phyloP scores from a whole-genome alignment of 2,888 invertebrate species.

The Alloplasta piceator region DNA sequence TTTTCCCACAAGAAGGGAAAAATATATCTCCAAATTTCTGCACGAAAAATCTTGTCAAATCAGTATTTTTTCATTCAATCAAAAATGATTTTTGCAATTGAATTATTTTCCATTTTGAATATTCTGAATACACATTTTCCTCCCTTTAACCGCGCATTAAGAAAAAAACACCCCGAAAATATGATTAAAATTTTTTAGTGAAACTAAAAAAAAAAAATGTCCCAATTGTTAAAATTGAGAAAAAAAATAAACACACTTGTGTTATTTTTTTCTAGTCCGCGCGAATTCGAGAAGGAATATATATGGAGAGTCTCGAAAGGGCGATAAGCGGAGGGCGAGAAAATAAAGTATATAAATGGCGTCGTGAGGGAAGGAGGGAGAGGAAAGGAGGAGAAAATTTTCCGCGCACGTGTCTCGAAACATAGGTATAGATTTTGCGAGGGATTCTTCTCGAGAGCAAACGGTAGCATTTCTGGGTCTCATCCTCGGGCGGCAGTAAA shows the following conservation, averaged over 20 bases:
- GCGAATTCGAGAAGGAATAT: slow-evolving; percentile 29
- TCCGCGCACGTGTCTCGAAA: slow-evolving; percentile 52
- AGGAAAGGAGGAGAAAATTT: slow-evolving; percentile 15
- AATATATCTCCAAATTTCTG: too few species aligned
- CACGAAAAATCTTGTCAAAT: too few species aligned
- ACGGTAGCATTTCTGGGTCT: slow-evolving; percentile 59
- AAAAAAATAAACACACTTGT: neutral
- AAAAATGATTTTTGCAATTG: too few species aligned
- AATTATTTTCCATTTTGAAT: neutral
- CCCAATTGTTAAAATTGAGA: neutral
- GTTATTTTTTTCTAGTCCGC: neutral
- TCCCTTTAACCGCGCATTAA: too few species aligned
- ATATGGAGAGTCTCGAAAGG: slow-evolving; percentile 22
- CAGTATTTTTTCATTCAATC: too few species aligned
- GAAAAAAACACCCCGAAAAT: neutral
- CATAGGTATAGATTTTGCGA: slow-evolving; percentile 22
- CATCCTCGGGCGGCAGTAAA: slow-evolving; percentile 61
- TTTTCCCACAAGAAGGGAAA: too few species aligned
- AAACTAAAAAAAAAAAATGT: slow-evolving; percentile 1
- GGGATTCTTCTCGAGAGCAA: slow-evolving; percentile 42
- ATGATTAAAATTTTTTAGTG: neutral
- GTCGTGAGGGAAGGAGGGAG: neutral
- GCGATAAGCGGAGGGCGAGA: slow-evolving; percentile 27
- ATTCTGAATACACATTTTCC: neutral
- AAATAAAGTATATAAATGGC: neutral